phyloP scores from a whole-genome alignment of 2,113 vertebrate species.

The Ia io region DNA sequence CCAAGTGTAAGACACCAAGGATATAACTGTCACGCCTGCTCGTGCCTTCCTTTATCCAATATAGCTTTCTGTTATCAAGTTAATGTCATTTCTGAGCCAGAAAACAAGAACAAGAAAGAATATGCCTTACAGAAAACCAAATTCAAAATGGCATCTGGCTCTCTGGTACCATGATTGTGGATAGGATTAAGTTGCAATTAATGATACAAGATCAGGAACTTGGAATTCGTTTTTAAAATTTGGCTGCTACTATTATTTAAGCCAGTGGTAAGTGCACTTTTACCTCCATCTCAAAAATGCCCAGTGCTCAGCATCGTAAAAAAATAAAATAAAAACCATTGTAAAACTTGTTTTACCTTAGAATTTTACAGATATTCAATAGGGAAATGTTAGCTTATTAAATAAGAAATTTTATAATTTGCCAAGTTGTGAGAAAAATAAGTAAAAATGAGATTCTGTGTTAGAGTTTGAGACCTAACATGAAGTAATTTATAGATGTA shows the following conservation, averaged over 20 bases:
- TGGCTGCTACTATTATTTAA: not conserved
- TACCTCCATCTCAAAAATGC: not conserved
- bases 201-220: not conserved
- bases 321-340: not conserved
- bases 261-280: not conserved
- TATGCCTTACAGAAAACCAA: constrained; percentile 20
- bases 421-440: not conserved
- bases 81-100: constrained; percentile 57
- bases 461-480: not conserved
- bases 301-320: not conserved
- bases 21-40: constrained; percentile 44
- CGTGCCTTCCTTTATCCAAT: not conserved
- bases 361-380: not conserved
- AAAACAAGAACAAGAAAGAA: constrained; percentile 26
- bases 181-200: not conserved
- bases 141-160: not conserved
- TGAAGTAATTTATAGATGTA: not conserved
- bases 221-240: not conserved
- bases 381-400: not conserved
- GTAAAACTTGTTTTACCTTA: not conserved
- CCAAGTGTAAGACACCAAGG: constrained; percentile 40
- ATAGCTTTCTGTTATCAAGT: constrained; percentile 48
- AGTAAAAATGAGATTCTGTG: not conserved
- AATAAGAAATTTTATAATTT: not conserved
- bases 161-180: not conserved